Conservation (phyloP, 2,113 vertebrate genomes). For the Lethenteron reissneri region DNA sequence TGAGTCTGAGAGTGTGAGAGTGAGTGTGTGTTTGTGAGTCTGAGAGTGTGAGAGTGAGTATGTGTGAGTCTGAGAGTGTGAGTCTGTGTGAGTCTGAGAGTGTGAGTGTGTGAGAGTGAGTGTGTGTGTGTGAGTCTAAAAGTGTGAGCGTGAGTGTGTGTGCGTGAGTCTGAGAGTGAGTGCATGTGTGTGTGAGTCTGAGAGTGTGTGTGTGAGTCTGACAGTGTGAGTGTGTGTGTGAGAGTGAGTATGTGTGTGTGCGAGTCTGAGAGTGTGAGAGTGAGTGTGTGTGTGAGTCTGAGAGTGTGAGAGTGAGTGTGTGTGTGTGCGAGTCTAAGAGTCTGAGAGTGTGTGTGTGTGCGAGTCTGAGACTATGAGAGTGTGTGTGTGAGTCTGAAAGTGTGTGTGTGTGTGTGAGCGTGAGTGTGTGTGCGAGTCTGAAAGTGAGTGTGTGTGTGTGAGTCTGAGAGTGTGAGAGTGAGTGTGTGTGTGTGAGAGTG, state of each 20-base stretch:
- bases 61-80: background rate
- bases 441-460: no score
- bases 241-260: background rate
- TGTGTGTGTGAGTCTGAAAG: background rate
- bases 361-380: background rate
- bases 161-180: background rate
- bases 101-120: background rate
- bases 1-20: background rate
- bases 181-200: background rate
- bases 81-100: conserved; percentile 1
- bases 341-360: background rate
- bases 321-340: background rate
- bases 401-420: background rate
- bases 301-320: background rate
- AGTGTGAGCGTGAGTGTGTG: background rate
- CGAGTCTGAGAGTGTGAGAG: background rate
- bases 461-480: background rate
- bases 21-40: background rate
- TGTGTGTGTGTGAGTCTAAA: background rate
- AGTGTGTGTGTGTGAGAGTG: background rate
- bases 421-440: no score
- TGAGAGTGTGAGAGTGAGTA: no score
- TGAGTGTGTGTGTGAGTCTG: background rate
- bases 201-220: background rate
- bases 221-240: background rate